Evolutionary conservation across 2,797 vertebrate species (phyloP), one percentile per base, ranked within the genome.

Genomic region (Fistularia commersonii): DNA sequence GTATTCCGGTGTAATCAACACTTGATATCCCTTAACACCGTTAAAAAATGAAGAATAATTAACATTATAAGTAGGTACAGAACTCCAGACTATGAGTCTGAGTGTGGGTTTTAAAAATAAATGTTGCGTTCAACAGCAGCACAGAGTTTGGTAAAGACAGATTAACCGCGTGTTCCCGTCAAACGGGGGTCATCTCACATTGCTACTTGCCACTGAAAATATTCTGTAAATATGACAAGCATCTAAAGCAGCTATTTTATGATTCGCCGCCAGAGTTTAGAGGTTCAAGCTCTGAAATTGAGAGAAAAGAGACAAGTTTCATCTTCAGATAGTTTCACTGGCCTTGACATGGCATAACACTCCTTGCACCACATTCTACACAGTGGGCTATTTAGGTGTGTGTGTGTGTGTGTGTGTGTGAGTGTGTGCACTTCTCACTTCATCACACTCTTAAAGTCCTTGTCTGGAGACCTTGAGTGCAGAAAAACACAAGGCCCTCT

Each of bases 391-490:
- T 23, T 23, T 23, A 23, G 2, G 4, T 23, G 2, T 23, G 61
- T 45, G 53, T 45, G 55, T 54, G 49, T 23, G 41, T 39, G 36
- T 45, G 54, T 59, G 54, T 61, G 50, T 45, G 44, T 58, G 59
- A 43, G 49, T 54, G 41, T 70, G 56, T 59, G 10, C 8, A 57
- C 37, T 69, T 72, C 66, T 86, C 75, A 74, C 66, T 75, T 63
- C 80, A 78, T 66, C 67, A 64, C 84, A 81, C 72, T 79, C 71
- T 76, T 64, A 71, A 88, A 89, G 90, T 85, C 93, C 91, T 94
- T 93, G 92, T 86, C 85, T 74, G 41, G 66, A 90, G 91, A 90
- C 93, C 93, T 94, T 94, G 93, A 88, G 85, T 74, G 77, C 83
- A 84, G 71, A 77, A 80, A 82, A 83, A 74, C 87, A 84, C 7